Evolutionary conservation across 2,888 invertebrate species (phyloP), one percentile per base, ranked within the genome.

Genomic region (Apantesis nais): DNA sequence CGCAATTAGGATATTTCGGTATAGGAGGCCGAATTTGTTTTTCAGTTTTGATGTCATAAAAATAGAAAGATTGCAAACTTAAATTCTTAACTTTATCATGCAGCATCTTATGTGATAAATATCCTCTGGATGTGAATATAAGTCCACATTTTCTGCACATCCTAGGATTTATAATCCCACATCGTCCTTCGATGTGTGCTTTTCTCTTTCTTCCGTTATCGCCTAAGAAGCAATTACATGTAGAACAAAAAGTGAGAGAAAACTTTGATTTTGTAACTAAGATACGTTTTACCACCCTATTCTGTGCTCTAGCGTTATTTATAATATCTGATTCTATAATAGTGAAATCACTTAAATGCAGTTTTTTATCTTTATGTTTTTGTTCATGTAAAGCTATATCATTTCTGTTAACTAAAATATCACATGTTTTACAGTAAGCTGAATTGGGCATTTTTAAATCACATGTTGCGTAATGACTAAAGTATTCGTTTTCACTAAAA

Each of bases 81-180:
- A 91, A 74, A 55, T 80, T 74, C 63, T 82, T 80, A 12, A 81
- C 76, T 66, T 79, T 81, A 63, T 73, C 71, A 76, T 93, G 93
- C 39, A 86, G 67, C 22, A 74, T 77, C 81, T 75, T 83, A 76
- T 93, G 93, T 31, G 80, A 73, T 58, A 68, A 55, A 44, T 87
- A 80, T 67, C 81, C 73, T 74, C 80, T 85, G 29, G 72, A 66
- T 2, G 90, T 88, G 63, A 91, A 82, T 67, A 86, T 74, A 62
- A 93, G 84, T 5, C 93, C 93, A 83, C 93, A 93, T 66, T 77
- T 70, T 76, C 82, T 83, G 74, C 93, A 93, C 39, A 86, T 73
- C 34, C 69, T 73, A 69, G 71, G 75, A 74, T 80, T 89, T 12
- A 62, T 31, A 16, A 88, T 78, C 22, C 71, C 70, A 77, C 92